Evolutionary conservation across 2,888 invertebrate genomes (phyloP).

Genomic region (Troides aeacus): DNA sequence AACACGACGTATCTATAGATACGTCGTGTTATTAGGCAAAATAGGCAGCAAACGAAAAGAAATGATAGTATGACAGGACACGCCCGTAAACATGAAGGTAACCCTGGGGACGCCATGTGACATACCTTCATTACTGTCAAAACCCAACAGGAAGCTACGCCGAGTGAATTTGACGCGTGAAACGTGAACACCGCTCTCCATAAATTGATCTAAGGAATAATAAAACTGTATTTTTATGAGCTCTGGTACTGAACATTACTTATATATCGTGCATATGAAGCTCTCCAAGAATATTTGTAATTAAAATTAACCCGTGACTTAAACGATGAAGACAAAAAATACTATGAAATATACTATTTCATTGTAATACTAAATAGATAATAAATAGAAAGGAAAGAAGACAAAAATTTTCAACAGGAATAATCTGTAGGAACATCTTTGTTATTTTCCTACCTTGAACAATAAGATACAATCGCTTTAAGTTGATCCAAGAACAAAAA

Average conservation of each 20-base stretch:
- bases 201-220: slow-evolving; percentile 25
- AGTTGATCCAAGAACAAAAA: too few species aligned
- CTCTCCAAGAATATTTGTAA: neutral
- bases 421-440: too few species aligned
- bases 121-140: slow-evolving; percentile 30
- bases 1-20: too few species aligned
- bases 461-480: too few species aligned
- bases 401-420: too few species aligned
- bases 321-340: too few species aligned
- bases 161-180: slow-evolving; percentile 30
- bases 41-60: slow-evolving; percentile 43
- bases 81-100: slow-evolving; percentile 43
- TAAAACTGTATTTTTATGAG: slow-evolving; percentile 16
- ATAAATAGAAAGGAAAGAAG: too few species aligned
- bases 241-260: neutral
- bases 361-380: too few species aligned
- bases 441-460: too few species aligned
- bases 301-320: neutral
- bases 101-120: slow-evolving; percentile 18
- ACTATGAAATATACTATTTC: too few species aligned
- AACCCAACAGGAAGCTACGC: slow-evolving; percentile 28
- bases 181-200: slow-evolving; percentile 18
- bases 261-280: neutral
- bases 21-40: slow-evolving; percentile 32
- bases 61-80: slow-evolving; percentile 49